These are phyloP conservation scores for Apis florea DNA, from an alignment of 1,140 invertebrate genomes.

Conservation along the genomic window DNA sequence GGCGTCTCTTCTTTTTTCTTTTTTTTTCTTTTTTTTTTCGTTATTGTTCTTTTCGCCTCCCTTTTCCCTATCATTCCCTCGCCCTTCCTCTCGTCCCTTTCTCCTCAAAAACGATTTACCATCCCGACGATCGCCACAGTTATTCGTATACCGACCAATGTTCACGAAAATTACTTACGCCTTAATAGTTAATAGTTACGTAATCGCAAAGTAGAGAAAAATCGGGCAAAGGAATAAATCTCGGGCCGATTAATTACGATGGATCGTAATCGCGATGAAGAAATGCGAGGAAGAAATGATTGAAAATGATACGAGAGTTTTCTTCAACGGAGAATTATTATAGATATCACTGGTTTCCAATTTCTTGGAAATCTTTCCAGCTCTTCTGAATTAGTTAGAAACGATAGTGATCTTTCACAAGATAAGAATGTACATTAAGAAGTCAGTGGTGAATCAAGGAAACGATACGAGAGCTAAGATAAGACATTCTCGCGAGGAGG, in stretches of 20 bases:
- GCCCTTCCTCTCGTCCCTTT: conserved; percentile 4
- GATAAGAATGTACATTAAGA: too few species aligned
- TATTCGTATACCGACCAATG: conserved; percentile 40
- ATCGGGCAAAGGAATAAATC: conserved; percentile 26
- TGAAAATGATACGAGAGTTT: background rate
- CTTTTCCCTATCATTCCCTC: conserved; percentile 21
- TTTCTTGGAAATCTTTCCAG: too few species aligned
- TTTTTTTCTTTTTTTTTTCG: conserved; percentile 38
- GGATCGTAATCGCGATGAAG: background rate
- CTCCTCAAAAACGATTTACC: conserved; percentile 64
- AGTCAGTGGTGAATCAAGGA: too few species aligned
- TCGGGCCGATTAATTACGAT: conserved; percentile 48
- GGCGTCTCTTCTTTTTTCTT: conserved; percentile 52
- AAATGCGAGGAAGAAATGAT: background rate
- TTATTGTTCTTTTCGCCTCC: conserved; percentile 53
- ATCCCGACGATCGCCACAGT: conserved; percentile 32
- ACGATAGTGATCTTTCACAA: too few species aligned
- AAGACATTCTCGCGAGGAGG: background rate
- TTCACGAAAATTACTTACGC: conserved; percentile 37
- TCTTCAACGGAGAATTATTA: too few species aligned
- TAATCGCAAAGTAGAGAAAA: conserved; percentile 44
- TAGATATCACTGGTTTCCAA: too few species aligned
- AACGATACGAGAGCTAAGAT: background rate
- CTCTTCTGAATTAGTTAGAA: too few species aligned
- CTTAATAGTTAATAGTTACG: background rate